Conservation (phyloP, 2,797 vertebrate genomes). For the Salarias fasciatus region DNA sequence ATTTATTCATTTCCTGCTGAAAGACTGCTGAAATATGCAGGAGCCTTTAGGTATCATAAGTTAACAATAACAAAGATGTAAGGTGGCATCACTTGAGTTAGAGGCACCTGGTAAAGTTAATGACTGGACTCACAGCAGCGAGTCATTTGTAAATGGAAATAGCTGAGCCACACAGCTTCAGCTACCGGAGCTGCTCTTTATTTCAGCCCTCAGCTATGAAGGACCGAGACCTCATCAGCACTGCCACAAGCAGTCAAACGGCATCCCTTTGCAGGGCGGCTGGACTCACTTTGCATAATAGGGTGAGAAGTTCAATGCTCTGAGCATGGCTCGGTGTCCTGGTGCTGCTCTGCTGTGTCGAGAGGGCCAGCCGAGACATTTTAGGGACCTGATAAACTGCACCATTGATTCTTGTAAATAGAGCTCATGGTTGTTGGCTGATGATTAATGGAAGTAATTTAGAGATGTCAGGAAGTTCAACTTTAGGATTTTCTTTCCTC, state of each 20-base stretch:
- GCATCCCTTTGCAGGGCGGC: conserved; percentile 39
- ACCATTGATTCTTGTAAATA: conserved; percentile 61
- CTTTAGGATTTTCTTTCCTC: conserved; percentile 35
- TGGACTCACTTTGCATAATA: conserved; percentile 53
- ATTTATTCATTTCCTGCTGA: too few relatives aligned
- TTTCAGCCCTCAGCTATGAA: conserved; percentile 16
- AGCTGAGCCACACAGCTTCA: conserved; percentile 19
- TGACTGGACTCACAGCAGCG: neutral
- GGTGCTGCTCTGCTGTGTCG: conserved; percentile 23
- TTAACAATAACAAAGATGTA: too few relatives aligned
- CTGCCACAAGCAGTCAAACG: conserved; percentile 42
- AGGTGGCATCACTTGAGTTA: neutral
- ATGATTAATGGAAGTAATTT: conserved; percentile 59
- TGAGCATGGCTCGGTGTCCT: conserved; percentile 38
- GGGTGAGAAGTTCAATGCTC: conserved; percentile 58
- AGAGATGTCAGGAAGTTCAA: conserved; percentile 41
- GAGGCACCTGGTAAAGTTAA: conserved; percentile 5
- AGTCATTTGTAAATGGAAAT: conserved; percentile 15
- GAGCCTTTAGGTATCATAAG: too few relatives aligned
- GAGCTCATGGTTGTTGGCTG: conserved; percentile 33
- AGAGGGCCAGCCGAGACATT: conserved; percentile 38
- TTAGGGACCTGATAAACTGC: conserved; percentile 55
- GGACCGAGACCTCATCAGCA: conserved; percentile 34
- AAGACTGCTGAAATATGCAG: too few relatives aligned
- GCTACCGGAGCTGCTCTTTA: conserved; percentile 20